Evolutionary conservation across 2,888 invertebrate species (phyloP), one percentile per base, ranked within the genome.

Genomic region (Anthrax anthrax): DNA sequence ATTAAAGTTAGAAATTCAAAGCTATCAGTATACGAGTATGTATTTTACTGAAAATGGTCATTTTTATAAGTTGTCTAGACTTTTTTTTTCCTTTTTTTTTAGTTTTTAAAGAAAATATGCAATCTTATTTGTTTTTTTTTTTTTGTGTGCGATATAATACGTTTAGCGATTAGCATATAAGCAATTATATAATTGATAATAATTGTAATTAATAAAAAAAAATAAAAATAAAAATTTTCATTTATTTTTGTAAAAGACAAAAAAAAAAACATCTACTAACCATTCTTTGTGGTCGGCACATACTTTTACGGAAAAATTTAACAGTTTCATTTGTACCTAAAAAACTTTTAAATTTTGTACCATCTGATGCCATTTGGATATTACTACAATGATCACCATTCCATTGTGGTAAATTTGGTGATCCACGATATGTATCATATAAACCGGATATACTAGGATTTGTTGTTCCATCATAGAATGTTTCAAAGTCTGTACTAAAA

Each of bases 241-340:
- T n/a, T 8, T 3, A n/a, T n/a, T n/a, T n/a, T n/a, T n/a, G n/a
- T n/a, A 23, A 23, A 23, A 23, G 8, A 23, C 23, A 23, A 32
- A 32, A 32, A 32, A 32, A 10, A 29, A 29, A 10, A 29, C 3
- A 10, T 12, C 3, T 39, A 67, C 76, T 75, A 60, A 87, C 87
- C 76, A 89, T 69, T 41, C 73, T 73, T 23, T 84, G 82, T n/a
- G 84, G 78, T 48, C 91, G 73, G 63, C 91, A 92, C 58, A 91
- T 73, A 60, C 88, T 88, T 62, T 87, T 87, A 50, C 89, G 75
- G 65, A 77, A 92, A 67, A 91, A 86, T 48, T 79, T 63, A 0
- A 89, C 63, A 0, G 75, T 73, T 14, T 86, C 83, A 50, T 85
- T 81, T 14, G 73, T 75, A 19, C 71, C 58, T 1, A 88, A 73